Percentiles rank a stretch among this genome's conserved stretches.
phyloP scores from a whole-genome alignment of 2,113 vertebrate genomes.

The Rhinopomastus cyanomelas region DNA sequence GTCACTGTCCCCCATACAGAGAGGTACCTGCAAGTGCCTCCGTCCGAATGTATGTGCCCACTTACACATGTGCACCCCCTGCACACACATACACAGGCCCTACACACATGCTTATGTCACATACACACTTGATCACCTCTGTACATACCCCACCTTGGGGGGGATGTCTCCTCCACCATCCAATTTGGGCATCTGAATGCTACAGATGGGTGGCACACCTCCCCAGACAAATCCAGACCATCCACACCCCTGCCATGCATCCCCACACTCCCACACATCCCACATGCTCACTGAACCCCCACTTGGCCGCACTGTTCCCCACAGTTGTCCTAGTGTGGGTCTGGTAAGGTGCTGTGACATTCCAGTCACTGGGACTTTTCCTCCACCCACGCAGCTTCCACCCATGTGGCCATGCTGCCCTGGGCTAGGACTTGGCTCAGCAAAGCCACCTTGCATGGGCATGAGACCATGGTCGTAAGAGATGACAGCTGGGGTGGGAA shows the following conservation, averaged over 20 bases:
- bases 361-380: not conserved
- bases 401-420: accelerated
- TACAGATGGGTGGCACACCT: accelerated
- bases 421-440: not conserved
- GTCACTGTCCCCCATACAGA: accelerated
- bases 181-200: not conserved
- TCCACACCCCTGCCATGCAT: no score
- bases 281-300: not conserved
- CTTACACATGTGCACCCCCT: accelerated
- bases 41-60: not conserved
- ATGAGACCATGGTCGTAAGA: accelerated
- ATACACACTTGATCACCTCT: not conserved
- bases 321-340: accelerated
- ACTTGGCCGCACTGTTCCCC: not conserved
- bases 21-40: not conserved
- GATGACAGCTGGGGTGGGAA: not conserved
- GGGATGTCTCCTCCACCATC: not conserved
- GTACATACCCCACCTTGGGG: not conserved
- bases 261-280: accelerated
- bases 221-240: accelerated
- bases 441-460: not conserved
- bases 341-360: not conserved
- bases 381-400: not conserved
- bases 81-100: accelerated
- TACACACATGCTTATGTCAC: accelerated